phyloP scores from a whole-genome alignment of 2,888 invertebrate genomes.

The Linyphia triangularis region DNA sequence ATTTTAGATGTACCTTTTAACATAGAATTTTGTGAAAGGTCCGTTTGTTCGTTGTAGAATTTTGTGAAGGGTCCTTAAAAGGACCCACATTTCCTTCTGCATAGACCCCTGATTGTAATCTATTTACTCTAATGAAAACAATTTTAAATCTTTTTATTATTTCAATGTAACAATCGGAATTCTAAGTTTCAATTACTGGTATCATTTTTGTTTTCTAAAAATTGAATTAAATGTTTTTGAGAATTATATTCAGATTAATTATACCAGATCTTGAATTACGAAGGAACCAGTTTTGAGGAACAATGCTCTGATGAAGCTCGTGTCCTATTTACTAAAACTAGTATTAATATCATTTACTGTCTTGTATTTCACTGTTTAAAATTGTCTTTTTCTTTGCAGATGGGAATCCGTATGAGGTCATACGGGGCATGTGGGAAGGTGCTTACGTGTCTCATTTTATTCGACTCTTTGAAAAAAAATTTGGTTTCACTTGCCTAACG shows the following conservation, averaged over 20 bases:
- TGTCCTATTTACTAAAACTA: neutral
- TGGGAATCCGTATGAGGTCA: conserved; percentile 77
- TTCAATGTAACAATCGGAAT: too few relatives aligned
- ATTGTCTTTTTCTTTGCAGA: conserved; percentile 72
- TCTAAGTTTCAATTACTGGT: too few relatives aligned
- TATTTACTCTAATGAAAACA: too few relatives aligned
- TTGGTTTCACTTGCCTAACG: conserved; percentile 76
- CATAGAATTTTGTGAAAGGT: too few relatives aligned
- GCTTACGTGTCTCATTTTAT: conserved; percentile 77
- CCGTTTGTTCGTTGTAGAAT: too few relatives aligned
- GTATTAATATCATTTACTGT: neutral
- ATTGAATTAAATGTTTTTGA: neutral
- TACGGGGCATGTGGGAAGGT: conserved; percentile 78
- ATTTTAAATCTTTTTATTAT: too few relatives aligned
- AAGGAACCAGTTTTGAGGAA: too few relatives aligned
- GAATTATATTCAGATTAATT: neutral
- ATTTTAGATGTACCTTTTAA: too few relatives aligned
- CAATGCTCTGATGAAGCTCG: neutral
- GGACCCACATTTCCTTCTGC: too few relatives aligned
- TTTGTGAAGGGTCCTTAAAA: too few relatives aligned
- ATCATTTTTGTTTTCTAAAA: too few relatives aligned
- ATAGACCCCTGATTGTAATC: too few relatives aligned
- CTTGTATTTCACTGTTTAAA: neutral
- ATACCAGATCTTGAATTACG: neutral
- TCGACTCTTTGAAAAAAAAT: conserved; percentile 77